A percentile compares a stretch with the other conserved stretches of the same genome.
phyloP scores from a whole-genome alignment of 2,113 vertebrate genomes.

The Setophaga kirtlandii region DNA sequence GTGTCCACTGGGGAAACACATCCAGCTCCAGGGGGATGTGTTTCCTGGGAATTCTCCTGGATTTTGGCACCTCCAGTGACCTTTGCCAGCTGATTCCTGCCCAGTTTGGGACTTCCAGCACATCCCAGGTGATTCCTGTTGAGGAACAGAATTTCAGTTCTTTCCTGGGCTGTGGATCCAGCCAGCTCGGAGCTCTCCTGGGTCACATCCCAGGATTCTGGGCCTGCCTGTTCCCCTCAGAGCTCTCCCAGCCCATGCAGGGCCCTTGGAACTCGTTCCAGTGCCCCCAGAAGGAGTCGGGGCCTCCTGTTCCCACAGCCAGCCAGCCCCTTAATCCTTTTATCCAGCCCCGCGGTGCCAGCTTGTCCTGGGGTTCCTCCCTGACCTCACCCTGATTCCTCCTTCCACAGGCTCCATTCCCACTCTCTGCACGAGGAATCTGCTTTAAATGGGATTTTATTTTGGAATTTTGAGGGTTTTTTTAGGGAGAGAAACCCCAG shows the following conservation, averaged over 20 bases:
- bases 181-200: neutral
- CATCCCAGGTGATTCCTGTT: neutral
- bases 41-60: neutral
- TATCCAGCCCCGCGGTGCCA: neutral
- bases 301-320: slow-evolving; percentile 12
- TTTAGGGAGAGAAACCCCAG: neutral
- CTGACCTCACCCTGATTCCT: no score
- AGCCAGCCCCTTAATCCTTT: slow-evolving; percentile 41
- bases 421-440: no score
- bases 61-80: neutral
- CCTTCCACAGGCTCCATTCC: fast-evolving
- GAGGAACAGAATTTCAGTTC: neutral
- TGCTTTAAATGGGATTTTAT: neutral
- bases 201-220: neutral
- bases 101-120: neutral
- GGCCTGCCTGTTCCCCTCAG: neutral
- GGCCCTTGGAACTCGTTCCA: slow-evolving; percentile 46
- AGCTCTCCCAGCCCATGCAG: neutral
- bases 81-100: neutral
- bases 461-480: neutral
- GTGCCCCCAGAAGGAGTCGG: neutral
- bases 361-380: no score
- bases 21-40: neutral
- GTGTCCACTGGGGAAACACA: neutral
- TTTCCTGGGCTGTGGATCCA: neutral